A percentile compares a stretch with the other conserved stretches of the same genome.
Evolutionary conservation across 2,797 vertebrate species (phyloP).

Genomic region (Falco rusticolus): DNA sequence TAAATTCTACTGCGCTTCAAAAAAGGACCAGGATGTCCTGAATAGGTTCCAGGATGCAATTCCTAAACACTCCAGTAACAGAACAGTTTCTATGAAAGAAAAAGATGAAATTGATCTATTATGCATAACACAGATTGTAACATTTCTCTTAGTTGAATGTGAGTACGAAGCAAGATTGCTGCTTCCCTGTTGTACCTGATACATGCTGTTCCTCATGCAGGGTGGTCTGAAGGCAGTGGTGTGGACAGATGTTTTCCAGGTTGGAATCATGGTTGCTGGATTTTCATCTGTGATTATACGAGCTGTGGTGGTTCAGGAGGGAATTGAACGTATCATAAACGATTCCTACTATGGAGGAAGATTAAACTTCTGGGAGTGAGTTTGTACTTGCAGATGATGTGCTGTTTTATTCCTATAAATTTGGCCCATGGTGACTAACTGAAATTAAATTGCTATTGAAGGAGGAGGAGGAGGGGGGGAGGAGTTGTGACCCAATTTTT

Average conservation of each 20-base stretch:
- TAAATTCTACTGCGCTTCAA: not conserved
- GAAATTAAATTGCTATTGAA: not conserved
- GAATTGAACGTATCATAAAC: constrained; percentile 82
- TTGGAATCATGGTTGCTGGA: constrained; percentile 91
- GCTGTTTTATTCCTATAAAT: not conserved
- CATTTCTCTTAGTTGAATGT: not conserved
- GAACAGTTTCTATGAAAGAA: not conserved
- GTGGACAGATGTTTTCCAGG: constrained; percentile 97
- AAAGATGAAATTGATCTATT: not conserved
- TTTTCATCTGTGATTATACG: constrained; percentile 89
- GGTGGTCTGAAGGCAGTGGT: constrained; percentile 96
- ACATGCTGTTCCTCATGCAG: constrained; percentile 70
- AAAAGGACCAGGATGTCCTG: not conserved
- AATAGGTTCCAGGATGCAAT: not conserved
- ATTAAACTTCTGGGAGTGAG: constrained; percentile 94
- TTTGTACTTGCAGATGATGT: constrained; percentile 47
- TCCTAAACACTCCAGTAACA: not conserved
- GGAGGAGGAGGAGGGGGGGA: not conserved
- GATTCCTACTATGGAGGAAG: constrained; percentile 87
- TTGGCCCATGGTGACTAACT: not conserved
- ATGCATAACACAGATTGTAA: not conserved
- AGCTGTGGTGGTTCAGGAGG: constrained; percentile 82
- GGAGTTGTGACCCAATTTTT: not conserved
- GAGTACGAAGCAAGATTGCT: not conserved
- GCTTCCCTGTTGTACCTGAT: not conserved